phyloP scores from a whole-genome alignment of 2,797 vertebrate genomes.

The Diglossa cyanea region DNA sequence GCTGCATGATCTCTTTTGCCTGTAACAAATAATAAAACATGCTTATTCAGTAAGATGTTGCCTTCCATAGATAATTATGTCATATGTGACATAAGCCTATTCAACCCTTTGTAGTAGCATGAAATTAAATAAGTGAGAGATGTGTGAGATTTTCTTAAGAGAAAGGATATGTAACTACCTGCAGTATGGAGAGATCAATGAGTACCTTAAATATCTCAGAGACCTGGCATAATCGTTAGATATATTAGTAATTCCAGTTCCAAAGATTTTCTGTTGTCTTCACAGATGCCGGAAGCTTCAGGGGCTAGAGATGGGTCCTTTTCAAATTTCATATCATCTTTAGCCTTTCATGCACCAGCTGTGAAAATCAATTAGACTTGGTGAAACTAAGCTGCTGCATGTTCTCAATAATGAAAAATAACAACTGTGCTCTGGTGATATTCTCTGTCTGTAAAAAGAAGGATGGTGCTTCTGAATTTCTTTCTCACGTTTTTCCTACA shows the following conservation, averaged over 20 bases:
- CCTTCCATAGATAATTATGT: not conserved
- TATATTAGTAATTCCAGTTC: not conserved
- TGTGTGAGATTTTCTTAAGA: not conserved
- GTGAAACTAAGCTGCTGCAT: slow-evolving; percentile 49
- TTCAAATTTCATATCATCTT: slow-evolving; percentile 59
- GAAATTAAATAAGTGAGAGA: slow-evolving; percentile 1
- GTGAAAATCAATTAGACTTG: slow-evolving; percentile 73
- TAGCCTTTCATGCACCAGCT: slow-evolving; percentile 58
- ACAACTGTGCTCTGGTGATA: slow-evolving; percentile 47
- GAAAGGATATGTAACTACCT: not conserved
- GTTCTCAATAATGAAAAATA: slow-evolving; percentile 65
- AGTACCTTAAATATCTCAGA: not conserved
- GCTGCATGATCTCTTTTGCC: not conserved
- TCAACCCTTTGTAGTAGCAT: not conserved
- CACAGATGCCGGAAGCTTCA: slow-evolving; percentile 11
- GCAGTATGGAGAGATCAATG: not conserved
- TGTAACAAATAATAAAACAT: not conserved
- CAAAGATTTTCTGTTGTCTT: not conserved
- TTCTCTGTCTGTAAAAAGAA: slow-evolving; percentile 50
- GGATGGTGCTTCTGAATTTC: slow-evolving; percentile 50
- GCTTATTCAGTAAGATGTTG: not conserved
- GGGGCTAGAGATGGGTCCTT: slow-evolving; percentile 24
- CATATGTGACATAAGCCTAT: not conserved
- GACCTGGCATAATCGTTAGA: not conserved
- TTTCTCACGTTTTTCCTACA: slow-evolving; percentile 21